Percentiles rank a stretch among this genome's conserved stretches.
These are phyloP conservation scores for Chloroceryle amazona DNA, from an alignment of 2,797 vertebrate species.

Conservation along the genomic window DNA sequence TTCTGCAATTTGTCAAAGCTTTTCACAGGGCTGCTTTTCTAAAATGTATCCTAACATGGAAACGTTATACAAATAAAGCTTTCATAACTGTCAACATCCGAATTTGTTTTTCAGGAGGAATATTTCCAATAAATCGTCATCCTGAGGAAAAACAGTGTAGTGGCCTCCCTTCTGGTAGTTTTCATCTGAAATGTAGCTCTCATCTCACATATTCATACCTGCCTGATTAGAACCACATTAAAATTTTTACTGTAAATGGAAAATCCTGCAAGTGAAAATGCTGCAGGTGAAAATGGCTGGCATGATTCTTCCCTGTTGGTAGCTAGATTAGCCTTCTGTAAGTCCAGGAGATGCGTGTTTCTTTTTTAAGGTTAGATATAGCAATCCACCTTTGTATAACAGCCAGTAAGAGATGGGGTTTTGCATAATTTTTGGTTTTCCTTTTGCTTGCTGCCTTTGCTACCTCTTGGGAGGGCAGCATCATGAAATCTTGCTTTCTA, in stretches of 20 bases:
- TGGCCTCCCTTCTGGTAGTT: not conserved
- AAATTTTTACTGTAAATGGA: not conserved
- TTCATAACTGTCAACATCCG: constrained; percentile 60
- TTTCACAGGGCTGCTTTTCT: constrained; percentile 12
- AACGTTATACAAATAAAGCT: constrained; percentile 11
- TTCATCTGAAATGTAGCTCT: not conserved
- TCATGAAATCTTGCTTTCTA: not conserved
- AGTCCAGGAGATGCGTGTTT: not conserved
- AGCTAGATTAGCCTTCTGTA: not conserved
- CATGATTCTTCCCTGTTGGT: not conserved
- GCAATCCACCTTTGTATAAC: not conserved
- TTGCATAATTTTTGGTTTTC: not conserved
- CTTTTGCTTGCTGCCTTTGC: not conserved
- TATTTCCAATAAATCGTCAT: constrained; percentile 24
- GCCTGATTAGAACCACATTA: not conserved
- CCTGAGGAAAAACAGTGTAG: not conserved
- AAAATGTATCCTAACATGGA: constrained; percentile 16
- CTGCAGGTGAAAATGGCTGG: not conserved
- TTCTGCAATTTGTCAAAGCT: constrained; percentile 41
- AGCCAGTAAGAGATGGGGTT: not conserved
- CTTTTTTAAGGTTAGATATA: not conserved
- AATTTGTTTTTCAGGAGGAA: constrained; percentile 28
- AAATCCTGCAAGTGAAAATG: not conserved
- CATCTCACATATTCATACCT: not conserved
- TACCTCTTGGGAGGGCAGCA: not conserved